phyloP scores from a whole-genome alignment of 2,888 invertebrate species.

The Noctua comes region DNA sequence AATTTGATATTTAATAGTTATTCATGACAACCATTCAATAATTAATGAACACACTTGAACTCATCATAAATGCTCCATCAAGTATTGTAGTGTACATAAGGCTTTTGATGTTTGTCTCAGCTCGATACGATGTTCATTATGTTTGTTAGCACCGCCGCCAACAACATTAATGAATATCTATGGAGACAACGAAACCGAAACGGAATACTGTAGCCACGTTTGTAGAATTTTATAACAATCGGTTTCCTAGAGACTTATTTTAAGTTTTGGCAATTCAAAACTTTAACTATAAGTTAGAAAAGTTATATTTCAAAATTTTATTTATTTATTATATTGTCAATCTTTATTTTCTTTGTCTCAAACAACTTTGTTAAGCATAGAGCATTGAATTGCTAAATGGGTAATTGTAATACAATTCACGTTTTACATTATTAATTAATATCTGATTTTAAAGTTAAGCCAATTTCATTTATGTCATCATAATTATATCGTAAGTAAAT shows the following conservation, averaged over 20 bases:
- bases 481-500: conserved; percentile 79
- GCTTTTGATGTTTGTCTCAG: conserved; percentile 80
- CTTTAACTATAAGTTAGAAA: conserved; percentile 90
- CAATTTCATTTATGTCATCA: conserved; percentile 67
- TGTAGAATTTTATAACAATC: conserved; percentile 76
- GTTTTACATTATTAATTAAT: conserved; percentile 70
- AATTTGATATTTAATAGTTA: conserved; percentile 86
- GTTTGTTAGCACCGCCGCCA: conserved; percentile 85
- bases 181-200: conserved; percentile 75
- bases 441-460: conserved; percentile 69
- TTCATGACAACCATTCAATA: conserved; percentile 86
- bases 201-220: conserved; percentile 66
- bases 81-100: conserved; percentile 78
- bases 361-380: conserved; percentile 74
- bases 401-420: conserved; percentile 77
- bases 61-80: conserved; percentile 68
- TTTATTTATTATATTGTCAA: conserved; percentile 83
- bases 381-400: conserved; percentile 77
- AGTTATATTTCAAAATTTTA: conserved; percentile 84
- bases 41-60: conserved; percentile 73
- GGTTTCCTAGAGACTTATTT: conserved; percentile 88
- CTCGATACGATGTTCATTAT: conserved; percentile 85
- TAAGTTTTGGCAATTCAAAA: conserved; percentile 90
- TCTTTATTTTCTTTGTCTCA: conserved; percentile 82
- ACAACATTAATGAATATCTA: conserved; percentile 85